Evolutionary conservation across 2,888 invertebrate species (phyloP).

Genomic region (Mactromeris polynyma): DNA sequence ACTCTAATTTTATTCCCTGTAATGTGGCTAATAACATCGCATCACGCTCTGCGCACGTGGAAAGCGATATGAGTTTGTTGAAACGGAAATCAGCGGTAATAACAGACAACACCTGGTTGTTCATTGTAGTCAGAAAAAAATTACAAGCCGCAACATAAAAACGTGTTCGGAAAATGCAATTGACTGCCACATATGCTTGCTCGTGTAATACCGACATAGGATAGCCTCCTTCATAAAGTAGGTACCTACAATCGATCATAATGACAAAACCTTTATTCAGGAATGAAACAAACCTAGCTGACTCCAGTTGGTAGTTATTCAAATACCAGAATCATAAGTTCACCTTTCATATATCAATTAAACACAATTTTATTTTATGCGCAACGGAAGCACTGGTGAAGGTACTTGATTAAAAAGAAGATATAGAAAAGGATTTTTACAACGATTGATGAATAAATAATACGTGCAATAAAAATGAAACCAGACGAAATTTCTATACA

Average conservation of each 20-base stretch:
- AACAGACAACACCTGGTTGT: not conserved
- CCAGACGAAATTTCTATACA: not conserved
- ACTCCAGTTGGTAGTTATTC: not conserved
- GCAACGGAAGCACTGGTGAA: not conserved
- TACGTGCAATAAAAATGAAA: not conserved
- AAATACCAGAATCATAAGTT: not conserved
- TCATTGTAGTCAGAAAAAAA: not conserved
- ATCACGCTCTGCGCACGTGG: not conserved
- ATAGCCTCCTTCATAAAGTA: not conserved
- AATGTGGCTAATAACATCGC: no score
- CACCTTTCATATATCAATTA: not conserved
- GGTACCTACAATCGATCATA: not conserved
- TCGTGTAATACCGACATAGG: not conserved
- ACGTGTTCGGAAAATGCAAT: not conserved
- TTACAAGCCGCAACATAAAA: not conserved
- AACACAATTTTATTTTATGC: not conserved
- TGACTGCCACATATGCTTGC: slow-evolving; percentile 10
- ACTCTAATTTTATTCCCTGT: no score
- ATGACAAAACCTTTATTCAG: not conserved
- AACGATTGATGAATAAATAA: not conserved
- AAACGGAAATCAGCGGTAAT: not conserved
- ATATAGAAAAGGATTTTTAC: not conserved
- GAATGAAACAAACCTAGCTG: not conserved
- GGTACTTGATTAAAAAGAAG: not conserved
- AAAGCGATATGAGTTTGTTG: not conserved